Base-by-base conservation (phyloP, 2,888 invertebrate species). In the Pandemis heparana region DNA sequence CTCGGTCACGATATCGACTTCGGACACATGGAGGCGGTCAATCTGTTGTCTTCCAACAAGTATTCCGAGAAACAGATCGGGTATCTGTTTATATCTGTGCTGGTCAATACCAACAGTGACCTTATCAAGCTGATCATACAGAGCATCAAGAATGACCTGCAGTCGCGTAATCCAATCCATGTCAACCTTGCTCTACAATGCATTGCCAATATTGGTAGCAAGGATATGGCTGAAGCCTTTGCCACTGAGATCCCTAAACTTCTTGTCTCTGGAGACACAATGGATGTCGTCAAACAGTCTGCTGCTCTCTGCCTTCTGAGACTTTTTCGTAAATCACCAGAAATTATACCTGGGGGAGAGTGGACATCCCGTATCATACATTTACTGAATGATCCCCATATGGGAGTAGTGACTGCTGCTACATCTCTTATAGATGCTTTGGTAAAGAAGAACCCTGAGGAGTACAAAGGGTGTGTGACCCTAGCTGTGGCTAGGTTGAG, bases 21-120 rank as follows among this genome's bases (percentile, higher is more conserved):
- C 93, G 99, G 99, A 78, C 99, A 99, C 94, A 99, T 99, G 99
- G 99, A 99, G 95, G 99, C 99, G 69, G 99, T 99, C 82, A 99
- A 99, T 93, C 95, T 99, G 80, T 96, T 99, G 75, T 99, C 99
- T 78, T 99, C 99, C 76, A 99, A 99, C 92, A 99, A 99, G 95
- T 99, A 99, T 95, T 99, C 99, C 67, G 99, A 99, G 92, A 99
- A 99, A 95, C 99, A 99, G 96, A 99, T 99, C 94, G 99, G 99
- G 79, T 99, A 99, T 94, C 96, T 99, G 84, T 99, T 99, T 95
- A 99, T 99, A 94, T 99, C 99, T 79, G 99, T 99, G 77, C 96
- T 99, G 95, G 99, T 99, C 84, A 99, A 99, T 91, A 99, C 99
- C 81, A 99, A 99, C 94, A 99, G 99, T 95, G 99, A 99, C 95